Conservation (phyloP, 2,888 invertebrate species). For the Endomychus coccineus region DNA sequence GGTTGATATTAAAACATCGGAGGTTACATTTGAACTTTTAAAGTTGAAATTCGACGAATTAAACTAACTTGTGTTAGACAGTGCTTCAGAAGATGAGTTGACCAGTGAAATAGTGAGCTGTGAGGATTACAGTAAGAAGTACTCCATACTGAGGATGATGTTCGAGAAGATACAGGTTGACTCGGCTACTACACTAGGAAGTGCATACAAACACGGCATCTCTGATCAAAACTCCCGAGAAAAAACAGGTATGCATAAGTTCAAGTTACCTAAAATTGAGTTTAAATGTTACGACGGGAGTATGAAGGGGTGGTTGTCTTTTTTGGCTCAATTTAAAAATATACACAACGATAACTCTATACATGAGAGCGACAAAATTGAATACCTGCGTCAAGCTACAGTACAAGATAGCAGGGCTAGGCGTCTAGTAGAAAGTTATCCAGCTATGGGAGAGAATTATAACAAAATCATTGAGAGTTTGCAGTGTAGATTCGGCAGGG, state of each 20-base stretch:
- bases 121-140: too few species aligned
- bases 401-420: slow-evolving; percentile 16
- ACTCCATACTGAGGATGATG: too few species aligned
- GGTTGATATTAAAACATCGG: too few species aligned
- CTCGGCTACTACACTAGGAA: background rate
- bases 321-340: background rate
- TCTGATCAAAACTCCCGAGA: background rate
- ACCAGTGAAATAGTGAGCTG: background rate
- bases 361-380: background rate
- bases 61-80: background rate
- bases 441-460: slow-evolving; percentile 21
- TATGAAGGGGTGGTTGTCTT: background rate
- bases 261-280: background rate
- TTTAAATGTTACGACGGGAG: background rate
- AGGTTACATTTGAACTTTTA: background rate
- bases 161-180: too few species aligned
- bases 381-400: background rate
- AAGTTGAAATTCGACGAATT: background rate
- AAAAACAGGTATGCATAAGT: background rate
- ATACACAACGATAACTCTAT: background rate
- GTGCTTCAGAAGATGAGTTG: background rate
- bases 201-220: background rate
- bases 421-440: slow-evolving; percentile 22
- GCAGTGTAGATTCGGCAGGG: slow-evolving; percentile 27
- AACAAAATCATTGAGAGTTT: slow-evolving; percentile 20